Evolutionary conservation across 2,113 vertebrate genomes (phyloP).

Genomic region (Nerophis ophidion): DNA sequence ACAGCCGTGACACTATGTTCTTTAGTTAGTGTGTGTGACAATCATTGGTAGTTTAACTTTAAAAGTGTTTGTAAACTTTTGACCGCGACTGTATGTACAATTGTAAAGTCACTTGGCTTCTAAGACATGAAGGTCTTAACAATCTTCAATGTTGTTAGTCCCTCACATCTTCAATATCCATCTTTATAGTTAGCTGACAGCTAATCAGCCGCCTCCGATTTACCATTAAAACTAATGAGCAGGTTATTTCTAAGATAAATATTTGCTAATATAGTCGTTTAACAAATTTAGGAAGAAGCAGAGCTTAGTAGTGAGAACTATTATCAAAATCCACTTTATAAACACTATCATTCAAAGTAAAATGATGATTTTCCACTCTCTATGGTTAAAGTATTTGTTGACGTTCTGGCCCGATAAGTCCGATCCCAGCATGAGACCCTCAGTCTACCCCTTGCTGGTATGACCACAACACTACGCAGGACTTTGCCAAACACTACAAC

Average conservation of each 20-base stretch:
- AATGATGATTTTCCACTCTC: neutral
- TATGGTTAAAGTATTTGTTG: neutral
- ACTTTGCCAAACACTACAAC: constrained; percentile 3
- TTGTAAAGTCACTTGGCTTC: too few relatives aligned
- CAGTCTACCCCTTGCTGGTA: neutral
- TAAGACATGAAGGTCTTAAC: neutral
- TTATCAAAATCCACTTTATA: neutral
- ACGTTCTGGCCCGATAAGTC: neutral
- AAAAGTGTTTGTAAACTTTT: too few relatives aligned
- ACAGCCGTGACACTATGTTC: too few relatives aligned
- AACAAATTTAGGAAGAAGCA: too few relatives aligned
- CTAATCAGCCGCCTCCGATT: neutral
- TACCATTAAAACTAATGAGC: neutral
- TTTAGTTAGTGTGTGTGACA: too few relatives aligned
- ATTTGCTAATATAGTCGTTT: too few relatives aligned
- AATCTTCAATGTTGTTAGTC: constrained; percentile 28
- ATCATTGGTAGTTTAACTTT: too few relatives aligned
- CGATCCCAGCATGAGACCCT: neutral
- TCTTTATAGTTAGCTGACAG: constrained; percentile 30
- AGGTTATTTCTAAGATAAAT: neutral
- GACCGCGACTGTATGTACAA: too few relatives aligned
- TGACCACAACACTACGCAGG: neutral
- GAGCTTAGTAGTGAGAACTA: neutral
- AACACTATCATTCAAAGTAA: neutral
- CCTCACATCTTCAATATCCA: constrained; percentile 26